phyloP scores from a whole-genome alignment of 2,797 vertebrate genomes.

The Iguana delicatissima region DNA sequence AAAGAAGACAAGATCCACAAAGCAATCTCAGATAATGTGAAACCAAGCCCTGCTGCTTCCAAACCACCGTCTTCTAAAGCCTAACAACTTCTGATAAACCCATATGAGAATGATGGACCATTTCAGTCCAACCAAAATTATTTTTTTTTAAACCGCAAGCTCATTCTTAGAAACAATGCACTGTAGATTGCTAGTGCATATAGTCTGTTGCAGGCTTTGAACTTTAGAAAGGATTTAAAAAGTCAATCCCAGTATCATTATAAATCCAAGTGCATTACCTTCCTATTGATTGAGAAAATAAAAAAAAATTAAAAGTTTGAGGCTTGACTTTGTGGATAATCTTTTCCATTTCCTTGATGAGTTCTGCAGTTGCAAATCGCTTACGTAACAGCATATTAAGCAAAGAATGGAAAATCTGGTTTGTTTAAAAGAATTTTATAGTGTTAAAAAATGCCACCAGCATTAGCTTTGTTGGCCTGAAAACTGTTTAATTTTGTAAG shows the following conservation, averaged over 20 bases:
- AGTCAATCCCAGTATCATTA: conserved; percentile 93
- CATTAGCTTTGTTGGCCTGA: conserved; percentile 34
- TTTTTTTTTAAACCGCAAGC: conserved; percentile 84
- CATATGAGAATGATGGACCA: conserved; percentile 83
- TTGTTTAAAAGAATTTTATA: conserved; percentile 59
- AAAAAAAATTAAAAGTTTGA: conserved; percentile 79
- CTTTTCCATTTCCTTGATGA: conserved; percentile 57
- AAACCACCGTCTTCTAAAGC: conserved; percentile 79
- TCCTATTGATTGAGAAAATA: conserved; percentile 85
- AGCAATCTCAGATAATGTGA: conserved; percentile 89
- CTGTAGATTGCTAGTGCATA: conserved; percentile 83
- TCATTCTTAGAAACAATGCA: conserved; percentile 81
- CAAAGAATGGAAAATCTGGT: conserved; percentile 59
- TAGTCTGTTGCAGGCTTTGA: conserved; percentile 87
- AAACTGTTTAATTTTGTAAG: conserved; percentile 41
- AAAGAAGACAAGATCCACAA: conserved; percentile 82
- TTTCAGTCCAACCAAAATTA: conserved; percentile 87
- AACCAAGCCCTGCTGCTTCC: conserved; percentile 83
- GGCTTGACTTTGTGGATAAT: conserved; percentile 90
- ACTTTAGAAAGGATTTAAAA: conserved; percentile 90
- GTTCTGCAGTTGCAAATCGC: conserved; percentile 77
- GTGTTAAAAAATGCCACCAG: conserved; percentile 69
- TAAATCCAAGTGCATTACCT: conserved; percentile 86
- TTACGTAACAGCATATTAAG: conserved; percentile 68
- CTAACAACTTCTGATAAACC: conserved; percentile 83